Evolutionary conservation across 2,797 vertebrate species (phyloP), one percentile per base, ranked within the genome.

Genomic region (Orestias chungarensis): DNA sequence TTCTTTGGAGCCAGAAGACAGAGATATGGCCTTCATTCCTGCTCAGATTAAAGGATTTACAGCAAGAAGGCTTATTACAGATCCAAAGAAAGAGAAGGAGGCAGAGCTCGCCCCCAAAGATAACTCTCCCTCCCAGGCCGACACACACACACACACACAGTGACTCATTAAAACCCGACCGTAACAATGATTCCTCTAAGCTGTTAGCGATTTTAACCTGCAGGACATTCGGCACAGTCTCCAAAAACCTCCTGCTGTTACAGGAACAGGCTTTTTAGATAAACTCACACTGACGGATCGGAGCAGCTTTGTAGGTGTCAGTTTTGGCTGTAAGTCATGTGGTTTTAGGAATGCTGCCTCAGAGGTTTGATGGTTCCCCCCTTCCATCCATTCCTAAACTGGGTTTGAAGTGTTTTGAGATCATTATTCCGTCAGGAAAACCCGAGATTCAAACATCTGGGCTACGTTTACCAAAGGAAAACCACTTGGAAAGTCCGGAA

Each of bases 41-140:
- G 42, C 86, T 85, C 79, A 89, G 89, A 91, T 90, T 89, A 89
- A 90, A 91, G 88, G 90, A 88, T 91, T 91, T 88, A 75, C 70
- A 87, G 80, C 79, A n/a, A 83, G 82, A 75, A 82, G 81, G 77
- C 87, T 80, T 84, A 88, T 86, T 85, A 88, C 73, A 81, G 78
- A 84, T 23, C 74, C 50, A 67, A 40, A 86, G 74, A 75, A 43
- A 64, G 70, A 76, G 75, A 71, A 61, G 17, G 75, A 81, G 66
- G 9, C 70, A 81, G 78, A 74, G 71, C 54, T 35, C 40, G 29
- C 57, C 70, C 84, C 75, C 74, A 76, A 85, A 80, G 87, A 90
- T 87, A 88, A 84, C 76, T 14, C 85, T 73, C 79, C 75, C 73
- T 70, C 68, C 54, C 44, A 77, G 74, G 68, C 79, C 61, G 64